These are phyloP conservation scores for Ginglymostoma cirratum DNA, from an alignment of 2,113 vertebrate species.

Conservation along the genomic window DNA sequence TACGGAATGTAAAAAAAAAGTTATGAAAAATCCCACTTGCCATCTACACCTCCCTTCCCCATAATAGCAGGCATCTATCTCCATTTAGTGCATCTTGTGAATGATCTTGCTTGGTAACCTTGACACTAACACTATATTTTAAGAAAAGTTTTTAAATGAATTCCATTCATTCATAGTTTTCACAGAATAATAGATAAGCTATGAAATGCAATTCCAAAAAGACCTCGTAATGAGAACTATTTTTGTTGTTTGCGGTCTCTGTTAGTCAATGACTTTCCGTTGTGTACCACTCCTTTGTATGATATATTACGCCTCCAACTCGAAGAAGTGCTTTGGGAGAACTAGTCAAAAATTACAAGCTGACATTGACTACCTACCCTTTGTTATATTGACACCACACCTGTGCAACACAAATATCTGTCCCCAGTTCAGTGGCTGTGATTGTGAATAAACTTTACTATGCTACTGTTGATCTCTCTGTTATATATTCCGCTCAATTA, in stretches of 20 bases:
- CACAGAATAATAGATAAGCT: neutral
- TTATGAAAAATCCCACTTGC: neutral
- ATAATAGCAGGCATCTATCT: neutral
- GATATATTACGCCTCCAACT: no score
- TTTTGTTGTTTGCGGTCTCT: neutral
- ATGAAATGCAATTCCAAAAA: neutral
- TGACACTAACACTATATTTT: neutral
- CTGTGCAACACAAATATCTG: neutral
- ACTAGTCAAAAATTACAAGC: neutral
- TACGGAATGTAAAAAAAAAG: neutral
- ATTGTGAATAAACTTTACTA: neutral
- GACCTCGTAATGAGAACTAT: neutral
- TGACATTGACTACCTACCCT: neutral
- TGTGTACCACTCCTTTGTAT: neutral
- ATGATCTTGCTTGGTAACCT: neutral
- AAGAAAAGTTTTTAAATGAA: neutral
- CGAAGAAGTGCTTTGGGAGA: no score
- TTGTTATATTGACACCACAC: neutral
- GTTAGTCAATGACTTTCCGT: neutral
- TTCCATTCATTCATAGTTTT: neutral
- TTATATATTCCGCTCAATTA: neutral
- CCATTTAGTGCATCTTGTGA: neutral
- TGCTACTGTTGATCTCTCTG: neutral
- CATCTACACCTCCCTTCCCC: neutral
- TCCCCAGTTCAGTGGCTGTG: neutral